Base-by-base conservation (phyloP, 2,113 vertebrate species). In the Cephalopterus ornatus region DNA sequence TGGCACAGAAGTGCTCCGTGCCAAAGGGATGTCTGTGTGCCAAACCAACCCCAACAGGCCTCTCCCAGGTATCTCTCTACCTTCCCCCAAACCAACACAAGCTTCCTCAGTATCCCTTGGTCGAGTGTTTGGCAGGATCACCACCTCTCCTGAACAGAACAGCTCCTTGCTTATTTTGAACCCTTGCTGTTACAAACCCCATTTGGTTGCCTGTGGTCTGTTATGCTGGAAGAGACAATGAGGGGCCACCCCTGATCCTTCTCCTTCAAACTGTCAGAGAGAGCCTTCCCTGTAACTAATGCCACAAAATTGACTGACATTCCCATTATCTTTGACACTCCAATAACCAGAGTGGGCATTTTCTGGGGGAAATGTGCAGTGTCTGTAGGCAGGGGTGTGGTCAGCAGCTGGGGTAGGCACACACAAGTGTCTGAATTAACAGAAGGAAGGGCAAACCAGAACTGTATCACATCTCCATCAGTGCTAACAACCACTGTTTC, bases 321-420 rank as follows among this genome's bases (percentile, higher is more conserved):
- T 47, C 32, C 27, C 59, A 56, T 23, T 9, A 28, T 16, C 63
- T 75, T 47, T 5, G 4, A 21, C 16, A 62, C 9, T 44, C 39
- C 28, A 47, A n/a, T 5, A 47, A 62, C 30, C 61, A 71, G 23
- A 37, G 21, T 18, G 79, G 78, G 42, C 14, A 24, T 61, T 41
- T 52, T 37, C 6, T 2, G 22, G 53, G 62, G 41, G 44, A 59
- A 55, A 80, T 0, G 6, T 55, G 50, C 80, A 49, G 4, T 13
- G 41, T 58, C 72, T 80, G 46, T 12, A 50, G 70, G 59, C 65
- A 77, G 47, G 39, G 15, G 67, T 8, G n/a, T 18, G 46, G 27
- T 20, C 53, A 89, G 87, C 70, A 70, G 9, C 17, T 0, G 0
- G 22, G 30, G 6, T 35, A 20, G 63, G 10, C n/a, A 75, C 0